Conservation (phyloP, 2,797 vertebrate species). For the Ctenopoma kingsleyae region DNA sequence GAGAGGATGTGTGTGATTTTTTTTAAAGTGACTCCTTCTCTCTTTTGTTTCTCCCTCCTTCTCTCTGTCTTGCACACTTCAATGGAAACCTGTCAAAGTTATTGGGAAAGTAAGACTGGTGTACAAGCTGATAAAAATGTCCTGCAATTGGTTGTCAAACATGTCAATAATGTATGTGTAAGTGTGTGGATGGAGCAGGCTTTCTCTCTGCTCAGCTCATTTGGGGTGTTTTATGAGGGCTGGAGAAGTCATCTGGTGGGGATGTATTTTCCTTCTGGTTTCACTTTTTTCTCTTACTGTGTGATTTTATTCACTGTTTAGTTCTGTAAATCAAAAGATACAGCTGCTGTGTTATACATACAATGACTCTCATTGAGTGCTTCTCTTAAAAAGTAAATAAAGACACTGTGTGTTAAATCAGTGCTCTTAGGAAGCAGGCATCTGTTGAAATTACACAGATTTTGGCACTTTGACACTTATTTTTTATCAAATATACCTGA, state of each 20-base stretch:
- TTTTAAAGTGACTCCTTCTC: conserved; percentile 37
- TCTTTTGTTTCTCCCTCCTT: conserved; percentile 57
- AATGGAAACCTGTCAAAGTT: conserved; percentile 80
- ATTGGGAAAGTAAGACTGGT: conserved; percentile 76
- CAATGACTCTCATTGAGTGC: too few species aligned
- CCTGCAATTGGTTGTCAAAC: conserved; percentile 71
- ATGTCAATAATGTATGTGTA: conserved; percentile 65
- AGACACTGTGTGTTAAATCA: too few species aligned
- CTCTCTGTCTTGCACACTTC: conserved; percentile 77
- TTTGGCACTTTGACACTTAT: too few species aligned
- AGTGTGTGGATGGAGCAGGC: conserved; percentile 26
- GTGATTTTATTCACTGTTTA: conserved; percentile 2
- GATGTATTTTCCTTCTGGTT: conserved; percentile 18
- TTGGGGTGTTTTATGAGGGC: conserved; percentile 53
- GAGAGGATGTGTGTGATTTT: conserved; percentile 52
- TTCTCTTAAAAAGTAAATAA: too few species aligned
- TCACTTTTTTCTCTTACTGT: conserved; percentile 24
- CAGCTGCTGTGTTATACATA: neutral
- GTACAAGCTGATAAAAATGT: conserved; percentile 79
- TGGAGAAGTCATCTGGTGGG: conserved; percentile 4
- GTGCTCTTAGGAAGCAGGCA: too few species aligned
- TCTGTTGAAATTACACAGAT: too few species aligned
- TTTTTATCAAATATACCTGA: too few species aligned
- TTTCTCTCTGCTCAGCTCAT: conserved; percentile 37
- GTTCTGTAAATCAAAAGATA: conserved; percentile 7